Evolutionary conservation across 2,797 vertebrate species (phyloP), one percentile per base, ranked within the genome.

Genomic region (Sebastes hubbsi): DNA sequence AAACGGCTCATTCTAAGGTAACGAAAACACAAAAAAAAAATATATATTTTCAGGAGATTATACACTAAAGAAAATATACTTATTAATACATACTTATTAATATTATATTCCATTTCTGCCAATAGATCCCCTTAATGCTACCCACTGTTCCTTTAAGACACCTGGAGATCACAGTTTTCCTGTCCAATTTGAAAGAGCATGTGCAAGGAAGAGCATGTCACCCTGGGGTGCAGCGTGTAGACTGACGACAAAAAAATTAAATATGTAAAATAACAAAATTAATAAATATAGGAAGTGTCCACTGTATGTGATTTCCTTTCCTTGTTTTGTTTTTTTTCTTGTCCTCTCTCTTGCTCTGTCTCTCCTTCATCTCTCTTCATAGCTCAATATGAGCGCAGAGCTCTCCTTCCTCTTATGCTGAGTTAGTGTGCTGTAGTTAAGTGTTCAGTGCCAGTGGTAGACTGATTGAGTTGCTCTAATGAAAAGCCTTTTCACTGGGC

Each of bases 401-500:
- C 64, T 72, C 18, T 63, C 32, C 8, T 52, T 73, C 29, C 18
- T 65, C 25, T 64, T 64, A 10, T 71, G 69, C 72, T 65, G 72
- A 85, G 59, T 52, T 72, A 25, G 64, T 79, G 54, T 59, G 42
- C 62, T 80, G 56, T 87, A 70, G 86, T 71, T 71, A 72, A 60
- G 24, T 82, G 58, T 65, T 82, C 69, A 77, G 67, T 62, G 78
- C 71, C 78, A 74, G 73, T 76, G 54, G 42, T 62, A 56, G 67
- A 56, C 75, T 83, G 73, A 91, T 78, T 71, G 67, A 86, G 71
- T 75, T 42, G 56, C 38, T 77, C 70, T 78, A 88, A 88, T 90
- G 82, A 92, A 93, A 89, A 89, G 89, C 69, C 63, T 68, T 36
- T 83, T 90, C 75, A 87, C 24, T 58, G 58, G n/a, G n/a, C 68